Evolutionary conservation across 2,113 vertebrate genomes (phyloP).

Genomic region (Galeopterus variegatus): DNA sequence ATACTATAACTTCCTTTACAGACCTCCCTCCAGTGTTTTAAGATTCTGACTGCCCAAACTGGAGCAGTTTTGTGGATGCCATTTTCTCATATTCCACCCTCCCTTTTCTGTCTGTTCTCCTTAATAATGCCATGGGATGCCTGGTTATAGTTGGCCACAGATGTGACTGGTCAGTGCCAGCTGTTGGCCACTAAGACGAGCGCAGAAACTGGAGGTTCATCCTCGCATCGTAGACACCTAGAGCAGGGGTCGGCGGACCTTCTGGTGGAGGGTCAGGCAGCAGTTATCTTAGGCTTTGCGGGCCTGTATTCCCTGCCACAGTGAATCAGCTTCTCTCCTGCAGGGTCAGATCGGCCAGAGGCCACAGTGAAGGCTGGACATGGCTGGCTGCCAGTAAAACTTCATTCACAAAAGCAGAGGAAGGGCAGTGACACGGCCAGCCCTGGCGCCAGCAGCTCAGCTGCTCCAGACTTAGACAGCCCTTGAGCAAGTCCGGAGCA

Average conservation of each 20-base stretch:
- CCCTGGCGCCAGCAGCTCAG: not conserved
- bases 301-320: not conserved
- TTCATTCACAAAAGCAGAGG: not conserved
- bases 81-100: not conserved
- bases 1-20: not conserved
- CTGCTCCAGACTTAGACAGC: no score
- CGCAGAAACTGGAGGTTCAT: not conserved
- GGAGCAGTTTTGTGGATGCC: not conserved
- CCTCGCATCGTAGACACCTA: not conserved
- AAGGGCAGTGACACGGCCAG: fast-evolving
- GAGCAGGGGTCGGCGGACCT: not conserved
- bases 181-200: not conserved
- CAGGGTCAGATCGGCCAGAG: not conserved
- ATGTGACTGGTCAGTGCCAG: not conserved
- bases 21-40: not conserved
- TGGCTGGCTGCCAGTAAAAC: not conserved
- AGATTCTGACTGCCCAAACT: not conserved
- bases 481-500: not conserved
- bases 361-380: not conserved
- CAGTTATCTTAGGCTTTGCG: not conserved
- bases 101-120: not conserved
- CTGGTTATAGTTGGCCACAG: not conserved
- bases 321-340: not conserved
- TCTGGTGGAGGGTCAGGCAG: not conserved
- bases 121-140: not conserved